Evolutionary conservation across 2,888 invertebrate species (phyloP), one percentile per base, ranked within the genome.

Genomic region (Erannis defoliaria): DNA sequence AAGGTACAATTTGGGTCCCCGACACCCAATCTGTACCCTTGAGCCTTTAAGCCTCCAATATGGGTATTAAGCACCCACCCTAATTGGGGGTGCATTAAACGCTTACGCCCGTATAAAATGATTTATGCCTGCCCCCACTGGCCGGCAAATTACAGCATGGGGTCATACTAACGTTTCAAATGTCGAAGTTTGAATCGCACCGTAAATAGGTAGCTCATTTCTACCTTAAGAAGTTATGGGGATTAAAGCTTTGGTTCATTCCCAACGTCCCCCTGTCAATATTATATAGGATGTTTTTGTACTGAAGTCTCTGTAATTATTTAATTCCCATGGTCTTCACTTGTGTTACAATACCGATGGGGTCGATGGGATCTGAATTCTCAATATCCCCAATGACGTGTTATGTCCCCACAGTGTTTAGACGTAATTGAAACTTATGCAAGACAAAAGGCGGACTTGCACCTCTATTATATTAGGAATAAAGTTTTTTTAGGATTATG

Each of bases 41-140:
- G 58, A 56, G 57, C 51, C 66, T 72, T 70, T 76, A 72, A 70
- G 76, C 70, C 69, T 72, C 66, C 77, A 76, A 77, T 80, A 76
- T 74, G 75, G 73, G 72, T 70, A 73, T 76, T 73, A 76, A 78
- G 78, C 72, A 68, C 70, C 74, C 64, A 63, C 68, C 78, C 81
- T 87, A 87, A 88, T 88, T 86, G 82, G 77, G 65, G 77, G 77
- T 81, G 84, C 84, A 84, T 86, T 86, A 87, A 84, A 78, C 80
- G 82, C 80, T 82, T 81, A 82, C 78, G 76, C 73, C 79, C 82
- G 78, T 85, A 84, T 83, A 84, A 84, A 84, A 82, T 88, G 85
- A 88, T 88, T 88, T 86, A 88, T 83, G 75, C 72, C 71, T 64
- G 57, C 67, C 53, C 71, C 76, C 75, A 75, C 74, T 71, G 66